Conservation (phyloP, 35 echinoderm and acorn worm genomes). For the Apostichopus parvimensis region DNA sequence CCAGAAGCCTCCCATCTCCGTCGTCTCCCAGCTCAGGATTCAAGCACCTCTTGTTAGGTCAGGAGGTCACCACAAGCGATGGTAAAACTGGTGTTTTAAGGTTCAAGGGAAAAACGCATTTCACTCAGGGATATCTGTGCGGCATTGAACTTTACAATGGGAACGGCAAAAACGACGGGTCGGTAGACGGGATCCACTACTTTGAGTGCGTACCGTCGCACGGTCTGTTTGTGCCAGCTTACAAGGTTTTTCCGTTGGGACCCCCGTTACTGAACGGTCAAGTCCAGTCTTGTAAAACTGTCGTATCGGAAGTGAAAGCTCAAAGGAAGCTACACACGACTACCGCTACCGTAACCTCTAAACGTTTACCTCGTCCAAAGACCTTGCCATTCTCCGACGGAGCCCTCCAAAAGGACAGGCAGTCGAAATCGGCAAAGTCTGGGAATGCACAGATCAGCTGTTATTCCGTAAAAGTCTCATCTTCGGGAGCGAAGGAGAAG, state of each 20-base stretch:
- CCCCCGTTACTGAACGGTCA: conserved; percentile 47
- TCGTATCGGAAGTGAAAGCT: conserved; percentile 1
- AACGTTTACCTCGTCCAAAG: conserved; percentile 50
- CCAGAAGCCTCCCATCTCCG: conserved; percentile 53
- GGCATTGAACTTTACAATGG: conserved; percentile 83
- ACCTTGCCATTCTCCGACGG: conserved; percentile 27
- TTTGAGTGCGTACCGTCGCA: conserved; percentile 81
- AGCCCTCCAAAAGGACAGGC: conserved; percentile 25
- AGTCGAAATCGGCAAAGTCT: not conserved
- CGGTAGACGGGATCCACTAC: conserved; percentile 93
- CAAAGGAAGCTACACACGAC: conserved; percentile 24
- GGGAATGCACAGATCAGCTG: not conserved
- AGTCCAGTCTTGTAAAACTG: conserved; percentile 60
- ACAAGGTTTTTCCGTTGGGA: conserved; percentile 73
- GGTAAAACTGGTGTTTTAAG: conserved; percentile 73
- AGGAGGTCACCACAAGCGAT: conserved; percentile 80
- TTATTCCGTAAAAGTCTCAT: conserved; percentile 17
- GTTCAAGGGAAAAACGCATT: conserved; percentile 96
- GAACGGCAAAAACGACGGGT: conserved; percentile 87
- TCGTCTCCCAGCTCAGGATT: conserved; percentile 56
- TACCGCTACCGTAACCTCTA: not conserved
- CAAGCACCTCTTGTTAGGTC: conserved; percentile 77
- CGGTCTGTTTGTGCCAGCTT: conserved; percentile 86
- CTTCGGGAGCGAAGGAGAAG: not conserved
- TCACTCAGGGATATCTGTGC: conserved; percentile 83